Evolutionary conservation across 2,797 vertebrate species (phyloP), one percentile per base, ranked within the genome.

Genomic region (Bradypodion ventrale): DNA sequence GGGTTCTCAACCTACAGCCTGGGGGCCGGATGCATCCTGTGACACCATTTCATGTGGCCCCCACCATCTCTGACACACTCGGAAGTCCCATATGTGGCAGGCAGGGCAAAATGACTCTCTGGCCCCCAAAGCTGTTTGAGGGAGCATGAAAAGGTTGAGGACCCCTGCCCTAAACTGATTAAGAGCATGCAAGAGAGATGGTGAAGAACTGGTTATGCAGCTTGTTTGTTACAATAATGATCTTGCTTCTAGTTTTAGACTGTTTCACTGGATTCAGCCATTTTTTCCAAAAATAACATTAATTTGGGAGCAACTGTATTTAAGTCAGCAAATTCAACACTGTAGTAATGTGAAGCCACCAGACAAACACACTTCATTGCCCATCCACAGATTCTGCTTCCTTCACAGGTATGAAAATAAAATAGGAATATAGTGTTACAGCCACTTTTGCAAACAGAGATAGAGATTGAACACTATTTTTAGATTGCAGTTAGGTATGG

Each of bases 211-310:
- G 32, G 25, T 13, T 37, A 7, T 59, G 1, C 32, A 23, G 6
- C 16, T 62, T 32, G 59, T 35, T 69, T 68, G 44, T 8, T n/a
- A 42, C 4, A 25, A 27, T 37, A 70, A 56, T 35, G 29, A 32
- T 25, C 15, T 29, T 63, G 10, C 3, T 75, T 75, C 2, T 81
- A 27, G 1, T 40, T 70, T 52, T 32, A 77, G 89, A 81, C 83
- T 37, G 42, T 75, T 65, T 68, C 15, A 35, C 27, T 44, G 25
- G 74, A 62, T 81, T 89, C 85, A 78, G 69, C 42, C 10, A 49
- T 52, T 2, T 52, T 56, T n/a, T n/a, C n/a, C n/a, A n/a, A 35
- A 56, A 52, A n/a, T 19, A 75, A 52, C 13, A 40, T 77, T 60
- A 37, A n/a, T 40, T 27, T n/a, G 29, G 27, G 19, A 23, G 49